phyloP scores from a whole-genome alignment of 2,888 invertebrate species.

The Lasioglossum vierecki region DNA sequence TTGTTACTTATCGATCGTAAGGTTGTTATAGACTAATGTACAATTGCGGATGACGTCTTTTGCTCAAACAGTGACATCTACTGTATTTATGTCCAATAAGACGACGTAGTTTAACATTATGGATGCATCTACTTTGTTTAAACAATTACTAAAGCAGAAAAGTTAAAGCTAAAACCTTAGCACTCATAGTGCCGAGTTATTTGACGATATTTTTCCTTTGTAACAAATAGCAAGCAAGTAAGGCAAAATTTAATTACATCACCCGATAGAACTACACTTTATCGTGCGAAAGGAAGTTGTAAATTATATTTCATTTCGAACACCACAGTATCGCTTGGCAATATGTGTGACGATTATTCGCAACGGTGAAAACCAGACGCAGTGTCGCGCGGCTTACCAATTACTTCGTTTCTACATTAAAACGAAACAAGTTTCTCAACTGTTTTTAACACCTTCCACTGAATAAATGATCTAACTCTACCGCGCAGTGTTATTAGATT shows the following conservation, averaged over 20 bases:
- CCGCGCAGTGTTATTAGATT: too few species aligned
- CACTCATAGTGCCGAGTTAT: background rate
- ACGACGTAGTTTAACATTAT: background rate
- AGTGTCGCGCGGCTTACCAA: background rate
- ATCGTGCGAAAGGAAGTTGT: background rate
- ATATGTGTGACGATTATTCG: too few species aligned
- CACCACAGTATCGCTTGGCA: too few species aligned
- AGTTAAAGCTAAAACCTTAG: too few species aligned
- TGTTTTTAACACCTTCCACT: too few species aligned
- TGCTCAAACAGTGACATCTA: background rate
- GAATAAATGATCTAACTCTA: too few species aligned
- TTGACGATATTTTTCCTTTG: background rate
- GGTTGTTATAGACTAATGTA: background rate
- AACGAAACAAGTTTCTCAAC: background rate
- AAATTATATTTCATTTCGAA: too few species aligned
- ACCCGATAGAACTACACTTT: background rate
- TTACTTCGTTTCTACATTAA: background rate
- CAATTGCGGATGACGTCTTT: background rate
- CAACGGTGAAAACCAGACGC: background rate
- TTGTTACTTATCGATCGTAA: too few species aligned
- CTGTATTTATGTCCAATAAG: too few species aligned
- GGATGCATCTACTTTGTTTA: background rate
- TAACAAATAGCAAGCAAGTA: background rate
- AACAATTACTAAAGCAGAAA: background rate
- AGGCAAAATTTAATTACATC: background rate